phyloP scores from a whole-genome alignment of 2,113 vertebrate species.

The Dicrurus megarhynchus region DNA sequence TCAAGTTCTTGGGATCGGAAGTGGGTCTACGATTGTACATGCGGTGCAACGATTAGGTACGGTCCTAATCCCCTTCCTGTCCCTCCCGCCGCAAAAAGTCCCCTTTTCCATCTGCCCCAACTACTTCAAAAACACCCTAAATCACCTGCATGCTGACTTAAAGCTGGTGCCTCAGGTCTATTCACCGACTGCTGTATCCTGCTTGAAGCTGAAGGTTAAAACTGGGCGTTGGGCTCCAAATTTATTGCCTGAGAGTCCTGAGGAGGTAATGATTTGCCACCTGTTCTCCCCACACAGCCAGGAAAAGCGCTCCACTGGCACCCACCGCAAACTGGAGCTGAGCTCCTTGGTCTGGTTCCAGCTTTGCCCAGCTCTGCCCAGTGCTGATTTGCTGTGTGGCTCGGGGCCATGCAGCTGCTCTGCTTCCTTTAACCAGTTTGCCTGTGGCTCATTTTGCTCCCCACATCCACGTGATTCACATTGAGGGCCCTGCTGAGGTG shows the following conservation, averaged over 20 bases:
- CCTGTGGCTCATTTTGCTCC: background rate
- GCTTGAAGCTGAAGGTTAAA: background rate
- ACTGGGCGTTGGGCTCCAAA: background rate
- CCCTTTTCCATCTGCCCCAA: background rate
- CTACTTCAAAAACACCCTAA: background rate
- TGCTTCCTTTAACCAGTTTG: slow-evolving; percentile 14
- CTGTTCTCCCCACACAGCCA: background rate
- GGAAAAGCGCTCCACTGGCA: background rate
- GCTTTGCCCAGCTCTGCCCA: background rate
- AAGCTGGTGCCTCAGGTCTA: fast-evolving
- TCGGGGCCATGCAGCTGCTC: slow-evolving; percentile 52
- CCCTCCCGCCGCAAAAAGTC: background rate
- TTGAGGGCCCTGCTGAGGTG: background rate
- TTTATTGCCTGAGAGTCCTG: background rate
- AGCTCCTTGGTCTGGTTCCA: background rate
- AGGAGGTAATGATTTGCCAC: background rate
- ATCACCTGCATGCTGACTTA: background rate
- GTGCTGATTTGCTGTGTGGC: slow-evolving; percentile 22
- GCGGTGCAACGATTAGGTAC: slow-evolving; percentile 91
- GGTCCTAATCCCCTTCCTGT: background rate
- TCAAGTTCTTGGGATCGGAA: slow-evolving; percentile 94
- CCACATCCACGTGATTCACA: background rate
- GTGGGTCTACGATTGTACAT: slow-evolving; percentile 94
- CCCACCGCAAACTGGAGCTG: background rate
- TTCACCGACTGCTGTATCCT: background rate